These are phyloP conservation scores for Pseudomyrmex gracilis DNA, from an alignment of 1,140 invertebrate genomes.

Conservation along the genomic window DNA sequence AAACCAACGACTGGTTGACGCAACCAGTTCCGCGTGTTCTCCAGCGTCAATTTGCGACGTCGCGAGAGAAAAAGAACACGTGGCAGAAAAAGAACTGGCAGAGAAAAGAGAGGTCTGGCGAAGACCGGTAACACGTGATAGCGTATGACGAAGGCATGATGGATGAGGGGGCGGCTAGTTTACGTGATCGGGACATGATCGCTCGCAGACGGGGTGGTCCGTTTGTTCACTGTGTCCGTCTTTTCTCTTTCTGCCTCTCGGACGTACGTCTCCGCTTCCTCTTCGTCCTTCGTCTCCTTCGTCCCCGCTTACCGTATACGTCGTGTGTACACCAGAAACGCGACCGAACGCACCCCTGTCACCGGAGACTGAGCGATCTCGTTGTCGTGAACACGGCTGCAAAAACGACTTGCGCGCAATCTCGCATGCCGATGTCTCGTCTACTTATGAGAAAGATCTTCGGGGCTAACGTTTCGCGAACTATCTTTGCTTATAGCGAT, in stretches of 20 bases:
- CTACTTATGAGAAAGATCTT: conserved; percentile 48
- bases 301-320: conserved; percentile 24
- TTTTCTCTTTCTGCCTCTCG: conserved; percentile 68
- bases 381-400: conserved; percentile 79
- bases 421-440: conserved; percentile 58
- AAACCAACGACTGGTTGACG: conserved; percentile 30
- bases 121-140: conserved; percentile 75
- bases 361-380: conserved; percentile 81
- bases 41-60: conserved; percentile 65
- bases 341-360: conserved; percentile 77
- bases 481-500: background rate
- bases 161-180: conserved; percentile 85
- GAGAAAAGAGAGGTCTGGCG: conserved; percentile 33
- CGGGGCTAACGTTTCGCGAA: conserved; percentile 33
- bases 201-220: conserved; percentile 83
- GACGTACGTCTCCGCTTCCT: conserved; percentile 38
- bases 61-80: conserved; percentile 20
- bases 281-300: conserved; percentile 29
- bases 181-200: conserved; percentile 85
- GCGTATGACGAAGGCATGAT: conserved; percentile 82
- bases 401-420: conserved; percentile 50
- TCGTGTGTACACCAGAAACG: conserved; percentile 41
- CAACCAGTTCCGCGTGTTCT: conserved; percentile 58
- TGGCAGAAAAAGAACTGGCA: conserved; percentile 22
- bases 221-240: conserved; percentile 75